These are phyloP conservation scores for Nymphalis polychloros DNA, from an alignment of 2,888 invertebrate species.

Conservation along the genomic window DNA sequence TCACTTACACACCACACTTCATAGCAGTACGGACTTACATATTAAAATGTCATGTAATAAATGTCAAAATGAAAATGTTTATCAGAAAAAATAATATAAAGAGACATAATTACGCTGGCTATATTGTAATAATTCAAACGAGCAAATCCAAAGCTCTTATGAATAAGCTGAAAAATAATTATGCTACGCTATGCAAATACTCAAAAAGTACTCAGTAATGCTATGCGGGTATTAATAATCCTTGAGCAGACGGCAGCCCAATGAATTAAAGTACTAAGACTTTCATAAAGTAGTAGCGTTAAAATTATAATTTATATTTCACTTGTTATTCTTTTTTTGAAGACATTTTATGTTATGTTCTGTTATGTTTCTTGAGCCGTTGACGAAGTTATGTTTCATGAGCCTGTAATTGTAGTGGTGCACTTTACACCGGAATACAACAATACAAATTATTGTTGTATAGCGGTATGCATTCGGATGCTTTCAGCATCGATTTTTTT, in stretches of 20 bases:
- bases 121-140: constrained; percentile 11
- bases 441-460: too few relatives aligned
- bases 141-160: constrained; percentile 3
- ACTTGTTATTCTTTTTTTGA: not conserved
- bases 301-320: not conserved
- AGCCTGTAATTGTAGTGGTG: too few relatives aligned
- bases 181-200: constrained; percentile 18
- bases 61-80: not conserved
- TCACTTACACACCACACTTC: too few relatives aligned
- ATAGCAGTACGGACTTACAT: too few relatives aligned
- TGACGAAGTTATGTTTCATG: too few relatives aligned
- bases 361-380: too few relatives aligned
- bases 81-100: not conserved
- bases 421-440: too few relatives aligned
- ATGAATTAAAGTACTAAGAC: constrained; percentile 14
- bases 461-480: too few relatives aligned
- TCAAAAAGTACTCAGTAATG: constrained; percentile 18
- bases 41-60: not conserved
- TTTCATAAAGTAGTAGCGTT: not conserved
- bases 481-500: too few relatives aligned
- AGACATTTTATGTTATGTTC: too few relatives aligned
- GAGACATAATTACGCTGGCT: constrained; percentile 8
- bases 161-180: constrained; percentile 23
- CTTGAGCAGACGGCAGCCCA: constrained; percentile 17
- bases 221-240: constrained; percentile 24